Evolutionary conservation across 2,797 vertebrate genomes (phyloP), one percentile per base, ranked within the genome.

Genomic region (Sciaenops ocellatus): DNA sequence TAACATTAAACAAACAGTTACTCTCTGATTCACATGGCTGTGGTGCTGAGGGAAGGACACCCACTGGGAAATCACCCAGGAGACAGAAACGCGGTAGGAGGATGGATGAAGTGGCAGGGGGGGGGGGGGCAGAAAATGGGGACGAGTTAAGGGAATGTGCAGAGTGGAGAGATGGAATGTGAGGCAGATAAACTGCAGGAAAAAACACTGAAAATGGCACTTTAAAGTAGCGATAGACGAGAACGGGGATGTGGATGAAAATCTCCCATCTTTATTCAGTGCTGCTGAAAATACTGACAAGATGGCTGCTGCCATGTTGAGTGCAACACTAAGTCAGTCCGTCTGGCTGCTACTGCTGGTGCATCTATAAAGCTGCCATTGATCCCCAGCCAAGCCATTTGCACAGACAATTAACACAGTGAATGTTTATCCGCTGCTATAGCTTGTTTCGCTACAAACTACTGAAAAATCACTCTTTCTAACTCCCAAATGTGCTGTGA

Each of bases 1-100:
- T 89, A 86, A 75, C 71, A 71, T 88, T 84, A 89, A 90, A 87
- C 85, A 89, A 92, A 88, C 78, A 73, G 87, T 81, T 85, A 67
- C 68, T 87, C 60, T 84, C 54, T 60, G 73, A 83, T 90, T 89
- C 81, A 75, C 80, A 76, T 75, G 78, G 62, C 59, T 77, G 62
- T 52, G 66, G 71, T 63, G 73, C 73, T 70, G 65, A 65, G 70
- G 82, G 76, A 88, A 44, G 65, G 69, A 82, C 67, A 70, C 70
- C 71, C 60, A 51, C 74, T 73, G 81, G 72, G 74, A 87, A 85
- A 85, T 81, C 68, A 85, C 73, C 65, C 71, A 78, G 71, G 87
- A 83, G 83, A 85, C 77, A 67, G 76, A 72, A 67, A 55, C 4
- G 3, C 26, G 61, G n/a, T 76, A 55, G 73, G 66, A 60, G 69